Conservation (phyloP, 2,797 vertebrate species). For the Microctenopoma lineatum region DNA sequence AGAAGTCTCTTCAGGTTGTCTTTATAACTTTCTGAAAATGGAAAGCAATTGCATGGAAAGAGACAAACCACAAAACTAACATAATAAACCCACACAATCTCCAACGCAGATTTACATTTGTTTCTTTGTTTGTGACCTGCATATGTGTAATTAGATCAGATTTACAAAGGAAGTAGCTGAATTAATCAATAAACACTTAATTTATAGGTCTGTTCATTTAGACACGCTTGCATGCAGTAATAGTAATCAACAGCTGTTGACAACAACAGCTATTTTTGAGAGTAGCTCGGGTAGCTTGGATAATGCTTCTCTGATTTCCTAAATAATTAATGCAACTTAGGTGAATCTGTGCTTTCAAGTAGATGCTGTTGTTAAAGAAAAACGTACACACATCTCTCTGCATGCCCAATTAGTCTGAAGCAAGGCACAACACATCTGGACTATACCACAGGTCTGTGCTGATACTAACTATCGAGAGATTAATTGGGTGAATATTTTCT, state of each 20-base stretch:
- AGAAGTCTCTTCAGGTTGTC: background rate
- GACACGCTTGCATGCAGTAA: too few species aligned
- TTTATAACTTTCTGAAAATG: background rate
- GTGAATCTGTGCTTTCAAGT: background rate
- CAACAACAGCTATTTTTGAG: too few species aligned
- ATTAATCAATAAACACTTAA: too few species aligned
- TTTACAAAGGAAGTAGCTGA: too few species aligned
- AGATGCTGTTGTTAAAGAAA: background rate
- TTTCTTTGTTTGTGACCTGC: background rate
- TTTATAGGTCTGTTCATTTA: too few species aligned
- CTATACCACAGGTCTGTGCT: background rate
- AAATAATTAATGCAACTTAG: background rate
- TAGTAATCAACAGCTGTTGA: too few species aligned
- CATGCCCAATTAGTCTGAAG: background rate
- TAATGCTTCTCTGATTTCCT: background rate
- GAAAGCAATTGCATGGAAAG: background rate
- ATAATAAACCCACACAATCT: background rate
- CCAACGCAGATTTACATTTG: conserved; percentile 2
- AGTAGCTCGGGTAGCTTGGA: background rate
- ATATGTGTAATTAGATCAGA: too few species aligned
- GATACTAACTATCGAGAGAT: background rate
- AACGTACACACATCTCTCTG: background rate
- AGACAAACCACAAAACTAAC: background rate
- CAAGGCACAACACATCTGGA: background rate
- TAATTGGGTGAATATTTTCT: background rate